Percentiles rank a stretch among this genome's conserved stretches.
phyloP scores from a whole-genome alignment of 2,797 vertebrate genomes.

The Phataginus tetradactyla region DNA sequence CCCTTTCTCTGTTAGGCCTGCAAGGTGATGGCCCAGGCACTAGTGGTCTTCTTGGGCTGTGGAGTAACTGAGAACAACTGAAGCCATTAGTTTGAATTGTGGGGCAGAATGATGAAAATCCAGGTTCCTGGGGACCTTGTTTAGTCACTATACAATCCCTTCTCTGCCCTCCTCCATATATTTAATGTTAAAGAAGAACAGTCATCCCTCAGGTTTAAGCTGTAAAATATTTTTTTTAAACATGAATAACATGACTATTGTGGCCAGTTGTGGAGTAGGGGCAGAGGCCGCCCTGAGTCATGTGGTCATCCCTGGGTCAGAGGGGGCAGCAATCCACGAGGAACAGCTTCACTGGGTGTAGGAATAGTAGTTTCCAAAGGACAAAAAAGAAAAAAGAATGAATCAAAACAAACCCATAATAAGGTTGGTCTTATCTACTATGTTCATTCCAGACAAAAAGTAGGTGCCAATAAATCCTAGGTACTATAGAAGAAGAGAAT shows the following conservation, averaged over 20 bases:
- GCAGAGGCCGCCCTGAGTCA: not conserved
- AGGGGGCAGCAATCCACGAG: not conserved
- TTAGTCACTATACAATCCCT: not conserved
- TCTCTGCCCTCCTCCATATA: not conserved
- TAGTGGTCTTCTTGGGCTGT: not conserved
- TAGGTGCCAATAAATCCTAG: not conserved
- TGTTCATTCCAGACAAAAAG: not conserved
- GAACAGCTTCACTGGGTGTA: not conserved
- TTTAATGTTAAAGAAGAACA: not conserved
- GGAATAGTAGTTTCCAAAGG: not conserved
- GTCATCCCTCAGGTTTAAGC: not conserved
- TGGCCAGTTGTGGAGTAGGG: not conserved
- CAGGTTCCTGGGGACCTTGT: not conserved
- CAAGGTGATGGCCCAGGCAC: not conserved
- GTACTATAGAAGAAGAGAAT: not conserved
- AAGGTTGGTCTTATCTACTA: not conserved
- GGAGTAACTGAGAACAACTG: not conserved
- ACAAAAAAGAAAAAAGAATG: not conserved
- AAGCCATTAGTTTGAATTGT: not conserved
- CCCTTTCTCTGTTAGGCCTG: not conserved
- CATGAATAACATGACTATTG: not conserved
- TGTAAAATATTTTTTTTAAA: not conserved
- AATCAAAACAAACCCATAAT: not conserved
- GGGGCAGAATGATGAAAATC: not conserved
- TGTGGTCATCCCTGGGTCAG: not conserved